phyloP scores from a whole-genome alignment of 2,797 vertebrate genomes.

The Aplochiton taeniatus region DNA sequence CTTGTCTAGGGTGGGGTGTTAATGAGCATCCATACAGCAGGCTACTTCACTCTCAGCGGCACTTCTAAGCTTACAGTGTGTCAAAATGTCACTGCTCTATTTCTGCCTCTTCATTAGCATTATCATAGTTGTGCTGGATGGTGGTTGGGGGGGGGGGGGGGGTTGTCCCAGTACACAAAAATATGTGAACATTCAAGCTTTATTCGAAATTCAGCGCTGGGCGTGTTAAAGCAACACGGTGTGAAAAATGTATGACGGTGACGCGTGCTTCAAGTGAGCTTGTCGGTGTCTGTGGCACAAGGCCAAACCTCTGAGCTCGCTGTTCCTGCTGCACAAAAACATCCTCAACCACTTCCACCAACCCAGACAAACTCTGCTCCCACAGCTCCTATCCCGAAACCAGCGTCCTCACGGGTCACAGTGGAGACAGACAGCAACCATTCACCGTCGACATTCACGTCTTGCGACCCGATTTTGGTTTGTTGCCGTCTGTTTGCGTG shows the following conservation, averaged over 20 bases:
- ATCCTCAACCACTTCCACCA: too few species aligned
- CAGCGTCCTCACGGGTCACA: too few species aligned
- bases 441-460: neutral
- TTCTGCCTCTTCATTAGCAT: constrained; percentile 60
- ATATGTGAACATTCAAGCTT: constrained; percentile 63
- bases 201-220: constrained; percentile 51
- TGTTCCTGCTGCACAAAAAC: neutral
- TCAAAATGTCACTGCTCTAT: constrained; percentile 60
- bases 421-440: neutral
- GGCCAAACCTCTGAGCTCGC: neutral
- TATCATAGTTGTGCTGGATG: constrained; percentile 41
- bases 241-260: constrained; percentile 41
- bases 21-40: too few species aligned
- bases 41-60: too few species aligned
- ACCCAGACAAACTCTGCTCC: too few species aligned
- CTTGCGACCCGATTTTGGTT: constrained; percentile 9
- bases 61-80: too few species aligned
- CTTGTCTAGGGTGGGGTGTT: too few species aligned
- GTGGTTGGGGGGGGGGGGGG: constrained; percentile 39
- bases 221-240: constrained; percentile 37
- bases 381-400: too few species aligned
- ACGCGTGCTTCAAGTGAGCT: neutral
- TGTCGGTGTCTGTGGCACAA: constrained; percentile 7
- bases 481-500: neutral
- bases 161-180: constrained; percentile 26